Conservation (phyloP, 2,113 vertebrate species). For the Sigmodon hispidus region DNA sequence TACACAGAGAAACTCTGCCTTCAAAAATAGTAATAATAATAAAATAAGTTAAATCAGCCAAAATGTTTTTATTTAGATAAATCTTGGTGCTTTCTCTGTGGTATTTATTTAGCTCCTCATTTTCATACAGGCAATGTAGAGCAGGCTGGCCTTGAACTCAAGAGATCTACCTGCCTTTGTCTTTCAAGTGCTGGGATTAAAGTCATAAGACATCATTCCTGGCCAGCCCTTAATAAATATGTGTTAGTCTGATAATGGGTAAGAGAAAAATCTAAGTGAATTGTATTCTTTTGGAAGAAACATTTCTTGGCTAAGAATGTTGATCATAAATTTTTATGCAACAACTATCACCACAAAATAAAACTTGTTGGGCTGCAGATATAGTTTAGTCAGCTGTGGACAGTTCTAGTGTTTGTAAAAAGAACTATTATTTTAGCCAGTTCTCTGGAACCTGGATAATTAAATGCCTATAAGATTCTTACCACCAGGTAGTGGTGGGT, state of each 20-base stretch:
- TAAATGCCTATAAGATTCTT: neutral
- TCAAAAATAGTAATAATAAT: neutral
- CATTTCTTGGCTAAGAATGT: neutral
- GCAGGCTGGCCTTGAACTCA: no score
- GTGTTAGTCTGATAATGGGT: neutral
- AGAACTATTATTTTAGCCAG: neutral
- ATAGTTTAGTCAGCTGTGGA: neutral
- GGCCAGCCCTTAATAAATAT: neutral
- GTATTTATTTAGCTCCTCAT: neutral
- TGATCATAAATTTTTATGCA: slow-evolving; percentile 33
- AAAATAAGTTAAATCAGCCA: neutral
- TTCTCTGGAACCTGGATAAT: neutral
- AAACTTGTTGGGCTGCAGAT: neutral
- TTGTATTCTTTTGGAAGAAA: slow-evolving; percentile 31
- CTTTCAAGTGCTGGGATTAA: neutral
- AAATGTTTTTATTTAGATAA: slow-evolving; percentile 1
- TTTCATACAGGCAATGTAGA: no score
- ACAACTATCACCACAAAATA: slow-evolving; percentile 21
- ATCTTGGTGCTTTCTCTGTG: neutral
- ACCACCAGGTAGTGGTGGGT: neutral
- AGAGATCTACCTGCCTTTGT: neutral
- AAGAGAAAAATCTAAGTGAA: slow-evolving; percentile 14
- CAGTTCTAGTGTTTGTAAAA: neutral
- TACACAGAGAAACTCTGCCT: no score
- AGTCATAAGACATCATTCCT: neutral